Conservation (phyloP, 1,140 invertebrate species). For the Pissodes strobi region DNA sequence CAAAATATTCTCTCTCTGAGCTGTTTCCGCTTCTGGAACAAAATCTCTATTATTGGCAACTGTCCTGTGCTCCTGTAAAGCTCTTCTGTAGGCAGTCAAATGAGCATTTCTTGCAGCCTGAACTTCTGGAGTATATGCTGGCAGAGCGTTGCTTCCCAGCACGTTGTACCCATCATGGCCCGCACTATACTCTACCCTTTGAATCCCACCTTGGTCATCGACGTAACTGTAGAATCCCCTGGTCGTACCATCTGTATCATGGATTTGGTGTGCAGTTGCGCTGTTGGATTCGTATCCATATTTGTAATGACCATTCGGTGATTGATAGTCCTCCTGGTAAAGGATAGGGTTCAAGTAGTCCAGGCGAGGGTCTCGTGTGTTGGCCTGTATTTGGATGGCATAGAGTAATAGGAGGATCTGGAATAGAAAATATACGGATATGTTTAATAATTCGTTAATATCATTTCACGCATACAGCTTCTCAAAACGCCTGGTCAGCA, state of each 20-base stretch:
- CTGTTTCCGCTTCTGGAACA: neutral
- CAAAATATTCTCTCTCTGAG: neutral
- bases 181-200: neutral
- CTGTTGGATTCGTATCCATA: neutral
- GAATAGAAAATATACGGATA: neutral
- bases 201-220: neutral
- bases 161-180: conserved; percentile 2
- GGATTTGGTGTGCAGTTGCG: neutral
- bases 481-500: too few relatives aligned
- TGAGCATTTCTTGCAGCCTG: conserved; percentile 3
- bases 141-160: neutral
- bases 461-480: too few relatives aligned
- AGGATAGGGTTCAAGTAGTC: neutral
- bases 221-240: neutral
- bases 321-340: neutral
- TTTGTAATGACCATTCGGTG: neutral
- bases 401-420: neutral
- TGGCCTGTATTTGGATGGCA: neutral
- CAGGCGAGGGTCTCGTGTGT: neutral
- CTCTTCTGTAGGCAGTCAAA: neutral
- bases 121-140: conserved; percentile 6
- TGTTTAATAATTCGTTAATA: too few relatives aligned
- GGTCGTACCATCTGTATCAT: neutral
- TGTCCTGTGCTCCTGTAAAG: neutral
- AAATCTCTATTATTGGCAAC: neutral